phyloP scores from a whole-genome alignment of 2,113 vertebrate genomes.

The Gambusia holbrooki region DNA sequence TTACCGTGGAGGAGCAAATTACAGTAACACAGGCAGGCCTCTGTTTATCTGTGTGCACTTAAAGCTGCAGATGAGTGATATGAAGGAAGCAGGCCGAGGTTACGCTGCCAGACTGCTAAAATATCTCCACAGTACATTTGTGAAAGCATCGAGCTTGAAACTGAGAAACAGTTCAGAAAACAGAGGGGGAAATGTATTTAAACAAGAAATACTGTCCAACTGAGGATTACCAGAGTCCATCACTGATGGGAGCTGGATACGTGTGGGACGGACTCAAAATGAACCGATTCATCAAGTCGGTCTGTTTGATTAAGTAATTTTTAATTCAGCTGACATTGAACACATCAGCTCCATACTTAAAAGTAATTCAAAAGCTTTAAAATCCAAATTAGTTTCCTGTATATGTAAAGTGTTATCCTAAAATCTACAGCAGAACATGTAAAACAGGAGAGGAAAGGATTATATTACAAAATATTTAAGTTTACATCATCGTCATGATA shows the following conservation, averaged over 20 bases:
- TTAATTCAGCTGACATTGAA: too few species aligned
- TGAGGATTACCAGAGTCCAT: not conserved
- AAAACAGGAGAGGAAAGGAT: too few species aligned
- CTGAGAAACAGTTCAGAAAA: constrained; percentile 7
- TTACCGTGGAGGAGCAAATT: not conserved
- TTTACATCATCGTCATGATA: too few species aligned
- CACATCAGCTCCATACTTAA: too few species aligned
- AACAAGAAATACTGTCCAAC: not conserved
- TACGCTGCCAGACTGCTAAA: constrained; percentile 21
- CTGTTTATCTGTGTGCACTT: constrained; percentile 47
- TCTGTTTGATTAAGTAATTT: not conserved
- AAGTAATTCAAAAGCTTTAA: too few species aligned
- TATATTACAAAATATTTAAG: too few species aligned
- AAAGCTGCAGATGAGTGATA: constrained; percentile 29
- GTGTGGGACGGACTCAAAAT: not conserved
- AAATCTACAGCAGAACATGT: too few species aligned
- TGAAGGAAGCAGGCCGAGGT: constrained; percentile 33
- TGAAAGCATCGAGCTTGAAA: constrained; percentile 2
- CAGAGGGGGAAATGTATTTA: not conserved
- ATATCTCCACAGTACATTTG: constrained; percentile 5
- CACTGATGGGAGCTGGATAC: not conserved
- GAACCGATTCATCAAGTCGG: not conserved
- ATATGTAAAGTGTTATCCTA: too few species aligned
- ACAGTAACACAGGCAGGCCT: constrained; percentile 12
- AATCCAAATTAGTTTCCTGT: too few species aligned